Percentiles rank a stretch among this genome's conserved stretches.
Conservation (phyloP, 1,140 invertebrate species). For the Zaprionus capensis region DNA sequence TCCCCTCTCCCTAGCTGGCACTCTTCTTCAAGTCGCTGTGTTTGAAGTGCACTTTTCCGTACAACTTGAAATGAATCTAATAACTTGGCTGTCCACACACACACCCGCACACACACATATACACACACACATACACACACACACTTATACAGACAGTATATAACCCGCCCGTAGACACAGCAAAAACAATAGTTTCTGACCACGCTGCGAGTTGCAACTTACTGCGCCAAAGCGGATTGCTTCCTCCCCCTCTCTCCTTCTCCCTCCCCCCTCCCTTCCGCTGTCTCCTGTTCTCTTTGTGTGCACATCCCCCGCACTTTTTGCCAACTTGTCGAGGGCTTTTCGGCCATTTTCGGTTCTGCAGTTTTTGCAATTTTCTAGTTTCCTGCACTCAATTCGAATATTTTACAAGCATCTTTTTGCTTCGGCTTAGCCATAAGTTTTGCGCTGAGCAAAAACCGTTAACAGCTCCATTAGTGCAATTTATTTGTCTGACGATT, state of each 20-base stretch:
- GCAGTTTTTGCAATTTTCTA: slow-evolving; percentile 45
- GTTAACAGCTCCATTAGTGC: slow-evolving; percentile 82
- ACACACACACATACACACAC: slow-evolving; percentile 13
- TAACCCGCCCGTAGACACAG: not conserved
- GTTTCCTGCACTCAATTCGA: slow-evolving; percentile 76
- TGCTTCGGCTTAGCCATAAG: slow-evolving; percentile 47
- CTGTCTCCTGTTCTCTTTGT: too few relatives aligned
- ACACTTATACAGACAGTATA: not conserved
- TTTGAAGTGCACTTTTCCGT: slow-evolving; percentile 77
- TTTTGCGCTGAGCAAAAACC: slow-evolving; percentile 51
- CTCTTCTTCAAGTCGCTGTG: slow-evolving; percentile 51
- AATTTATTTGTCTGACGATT: slow-evolving; percentile 76
- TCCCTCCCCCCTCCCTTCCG: too few relatives aligned
- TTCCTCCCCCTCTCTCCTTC: not conserved
- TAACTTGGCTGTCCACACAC: slow-evolving; percentile 63
- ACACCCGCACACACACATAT: slow-evolving; percentile 24
- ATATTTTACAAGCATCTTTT: slow-evolving; percentile 68
- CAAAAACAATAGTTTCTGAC: slow-evolving; percentile 49
- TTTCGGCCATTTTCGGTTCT: slow-evolving; percentile 11
- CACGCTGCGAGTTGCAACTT: slow-evolving; percentile 29
- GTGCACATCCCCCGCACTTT: not conserved
- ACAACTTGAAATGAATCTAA: slow-evolving; percentile 82
- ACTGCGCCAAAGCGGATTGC: slow-evolving; percentile 61
- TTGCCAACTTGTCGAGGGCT: slow-evolving; percentile 3
- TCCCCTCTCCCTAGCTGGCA: not conserved